A percentile compares a stretch with the other conserved stretches of the same genome.
Evolutionary conservation across 2,797 vertebrate species (phyloP).

Genomic region (Sciurus carolinensis): DNA sequence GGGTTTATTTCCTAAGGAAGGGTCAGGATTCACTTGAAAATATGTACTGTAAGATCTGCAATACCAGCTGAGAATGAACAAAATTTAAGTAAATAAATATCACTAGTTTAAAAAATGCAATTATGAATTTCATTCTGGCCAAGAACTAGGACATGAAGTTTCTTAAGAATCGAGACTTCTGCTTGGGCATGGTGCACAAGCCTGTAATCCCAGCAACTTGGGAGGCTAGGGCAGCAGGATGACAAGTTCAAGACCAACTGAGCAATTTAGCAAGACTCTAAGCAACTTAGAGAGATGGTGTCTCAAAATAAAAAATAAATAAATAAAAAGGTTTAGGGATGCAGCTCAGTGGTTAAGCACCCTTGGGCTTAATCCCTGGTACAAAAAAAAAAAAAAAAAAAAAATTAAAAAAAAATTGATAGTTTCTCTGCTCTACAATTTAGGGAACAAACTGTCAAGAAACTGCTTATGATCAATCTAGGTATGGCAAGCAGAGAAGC

Average conservation of each 20-base stretch:
- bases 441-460: neutral
- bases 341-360: no score
- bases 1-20: neutral
- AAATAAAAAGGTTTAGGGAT: no score
- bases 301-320: no score
- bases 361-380: no score
- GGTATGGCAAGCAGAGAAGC: neutral
- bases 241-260: no score
- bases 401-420: neutral
- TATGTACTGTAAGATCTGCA: neutral
- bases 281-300: no score
- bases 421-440: neutral
- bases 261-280: no score
- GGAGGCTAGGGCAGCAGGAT: no score
- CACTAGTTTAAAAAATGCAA: neutral
- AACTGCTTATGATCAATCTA: neutral
- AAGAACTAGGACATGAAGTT: neutral
- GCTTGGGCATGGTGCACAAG: no score
- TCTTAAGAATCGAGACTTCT: neutral
- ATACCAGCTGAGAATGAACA: neutral
- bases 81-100: slow-evolving; percentile 11
- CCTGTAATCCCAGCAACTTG: no score
- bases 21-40: neutral
- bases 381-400: neutral
- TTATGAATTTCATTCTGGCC: neutral